phyloP scores from a whole-genome alignment of 2,113 vertebrate genomes.

The Tenebrosternarchus preto region DNA sequence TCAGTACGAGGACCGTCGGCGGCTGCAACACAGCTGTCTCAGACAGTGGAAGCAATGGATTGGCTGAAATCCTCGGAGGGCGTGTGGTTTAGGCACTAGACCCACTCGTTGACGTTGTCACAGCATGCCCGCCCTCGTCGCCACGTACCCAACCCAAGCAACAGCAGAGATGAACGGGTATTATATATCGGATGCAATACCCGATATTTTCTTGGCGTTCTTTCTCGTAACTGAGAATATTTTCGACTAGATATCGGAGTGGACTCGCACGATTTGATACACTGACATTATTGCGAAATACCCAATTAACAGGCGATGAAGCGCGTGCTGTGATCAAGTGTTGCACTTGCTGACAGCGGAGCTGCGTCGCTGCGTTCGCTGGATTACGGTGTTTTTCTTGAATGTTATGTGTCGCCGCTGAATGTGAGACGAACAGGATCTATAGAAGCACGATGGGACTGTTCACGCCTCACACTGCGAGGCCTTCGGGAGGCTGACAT shows the following conservation, averaged over 20 bases:
- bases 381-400: constrained; percentile 13
- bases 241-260: neutral
- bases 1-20: neutral
- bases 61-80: constrained; percentile 28
- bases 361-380: neutral
- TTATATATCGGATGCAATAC: too few species aligned
- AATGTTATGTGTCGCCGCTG: neutral
- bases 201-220: constrained; percentile 26
- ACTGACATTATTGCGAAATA: neutral
- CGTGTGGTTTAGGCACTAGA: constrained; percentile 20
- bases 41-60: constrained; percentile 19
- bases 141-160: constrained; percentile 32
- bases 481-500: constrained; percentile 31
- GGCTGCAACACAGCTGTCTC: constrained; percentile 19
- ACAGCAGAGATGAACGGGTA: constrained; percentile 31
- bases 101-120: constrained; percentile 17
- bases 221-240: constrained; percentile 7
- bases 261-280: neutral
- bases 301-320: neutral
- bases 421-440: constrained; percentile 1
- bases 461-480: constrained; percentile 24
- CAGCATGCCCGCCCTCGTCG: constrained; percentile 12
- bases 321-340: neutral
- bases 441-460: constrained; percentile 1
- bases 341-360: neutral